Conservation (phyloP, 2,113 vertebrate species). For the Halichoerus grypus region DNA sequence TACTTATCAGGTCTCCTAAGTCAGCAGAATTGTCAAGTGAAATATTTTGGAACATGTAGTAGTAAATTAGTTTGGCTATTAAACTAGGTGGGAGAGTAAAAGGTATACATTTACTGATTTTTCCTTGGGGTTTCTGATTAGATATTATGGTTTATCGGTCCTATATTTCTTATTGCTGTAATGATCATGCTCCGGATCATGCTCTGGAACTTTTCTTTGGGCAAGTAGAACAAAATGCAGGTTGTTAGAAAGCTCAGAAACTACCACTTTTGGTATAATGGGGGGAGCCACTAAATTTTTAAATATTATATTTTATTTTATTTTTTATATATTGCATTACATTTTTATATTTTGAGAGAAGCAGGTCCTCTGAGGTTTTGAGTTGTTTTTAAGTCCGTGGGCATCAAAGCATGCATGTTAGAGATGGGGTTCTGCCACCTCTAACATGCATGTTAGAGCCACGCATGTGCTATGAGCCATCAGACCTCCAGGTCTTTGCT, state of each 20-base stretch:
- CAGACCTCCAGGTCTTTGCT: not conserved
- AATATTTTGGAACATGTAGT: not conserved
- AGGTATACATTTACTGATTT: not conserved
- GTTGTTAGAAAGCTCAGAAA: not conserved
- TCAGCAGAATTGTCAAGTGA: conserved; percentile 31
- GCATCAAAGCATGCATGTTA: not conserved
- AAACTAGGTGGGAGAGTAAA: conserved; percentile 11
- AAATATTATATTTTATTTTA: not conserved
- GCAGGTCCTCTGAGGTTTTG: not conserved
- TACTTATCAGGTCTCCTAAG: not conserved
- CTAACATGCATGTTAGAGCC: not conserved
- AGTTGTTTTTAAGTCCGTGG: not conserved
- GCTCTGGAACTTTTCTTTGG: not conserved
- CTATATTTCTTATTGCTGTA: not conserved
- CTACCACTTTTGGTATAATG: not conserved
- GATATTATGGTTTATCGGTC: not conserved
- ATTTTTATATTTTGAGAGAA: conserved; percentile 32
- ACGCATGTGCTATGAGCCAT: not conserved
- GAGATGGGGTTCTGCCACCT: not conserved
- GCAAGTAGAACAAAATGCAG: conserved; percentile 5
- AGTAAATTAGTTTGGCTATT: conserved; percentile 44
- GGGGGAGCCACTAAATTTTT: not conserved
- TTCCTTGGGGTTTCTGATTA: not conserved
- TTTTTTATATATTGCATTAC: not conserved
- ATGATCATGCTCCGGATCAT: not conserved